Evolutionary conservation across 1,140 invertebrate species (phyloP), one percentile per base, ranked within the genome.

Genomic region (Drosophila nigromelanica): DNA sequence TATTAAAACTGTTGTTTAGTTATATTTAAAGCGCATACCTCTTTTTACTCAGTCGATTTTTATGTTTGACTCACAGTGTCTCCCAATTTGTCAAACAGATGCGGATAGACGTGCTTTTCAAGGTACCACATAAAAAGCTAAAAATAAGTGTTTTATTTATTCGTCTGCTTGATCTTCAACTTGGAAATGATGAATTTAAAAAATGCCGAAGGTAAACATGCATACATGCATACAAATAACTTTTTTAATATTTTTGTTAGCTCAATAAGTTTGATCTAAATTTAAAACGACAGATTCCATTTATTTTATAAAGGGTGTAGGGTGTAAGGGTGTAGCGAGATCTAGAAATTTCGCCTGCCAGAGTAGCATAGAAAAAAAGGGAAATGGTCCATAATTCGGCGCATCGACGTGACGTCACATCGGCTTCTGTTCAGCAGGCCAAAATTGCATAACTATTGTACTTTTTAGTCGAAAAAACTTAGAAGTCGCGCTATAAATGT

Each of bases 111-210:
- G 21, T 51, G 33, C n/a, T 40, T 59, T 59, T 67, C 69, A 67
- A 72, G 69, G 69, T 62, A 72, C 69, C 62, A 52, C 21, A 58
- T 14, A 5, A 59, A 52, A 40, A 59, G 62, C 69, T 72, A 72
- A 51, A 72, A 72, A 72, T 72, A 72, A 59, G 24, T 72, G 62
- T 24, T 59, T 67, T 67, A 58, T 67, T 72, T 27, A 47, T 59
- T 54, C 52, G 11, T n/a, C 39, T 62, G 54, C 54, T 21, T 50
- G 43, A 43, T 62, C 12, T 68, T 51, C 15, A 35, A 33, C 24
- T 7, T 14, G 33, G 15, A 18, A 39, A 37, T 37, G 15, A 52
- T 18, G 42, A 47, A 47, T 27, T 37, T 33, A 4, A 11, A 59
- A 24, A 24, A 11, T 8, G 33, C 7, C 33, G 33, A 6, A 35